phyloP scores from a whole-genome alignment of 1,140 invertebrate species.

The Varroa destructor region DNA sequence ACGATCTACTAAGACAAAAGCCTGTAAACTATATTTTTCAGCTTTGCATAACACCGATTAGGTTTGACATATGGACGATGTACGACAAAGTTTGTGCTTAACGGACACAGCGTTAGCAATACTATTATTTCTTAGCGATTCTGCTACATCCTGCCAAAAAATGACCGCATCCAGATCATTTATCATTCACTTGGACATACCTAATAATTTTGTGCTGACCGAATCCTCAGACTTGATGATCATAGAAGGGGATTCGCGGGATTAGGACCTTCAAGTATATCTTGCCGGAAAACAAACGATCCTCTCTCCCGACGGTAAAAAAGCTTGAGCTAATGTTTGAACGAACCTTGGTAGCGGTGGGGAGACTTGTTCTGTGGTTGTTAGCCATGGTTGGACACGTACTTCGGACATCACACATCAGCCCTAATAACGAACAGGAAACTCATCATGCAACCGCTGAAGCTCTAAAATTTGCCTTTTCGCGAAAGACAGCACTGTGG shows the following conservation, averaged over 20 bases:
- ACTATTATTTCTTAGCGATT: no score
- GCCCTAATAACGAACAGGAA: neutral
- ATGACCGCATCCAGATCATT: no score
- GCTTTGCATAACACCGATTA: no score
- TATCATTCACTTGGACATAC: no score
- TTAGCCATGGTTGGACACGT: neutral
- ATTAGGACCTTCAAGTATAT: neutral
- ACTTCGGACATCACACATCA: neutral
- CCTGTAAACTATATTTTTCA: no score
- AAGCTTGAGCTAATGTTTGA: neutral
- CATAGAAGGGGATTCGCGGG: neutral
- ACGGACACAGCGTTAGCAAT: no score
- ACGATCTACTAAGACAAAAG: no score
- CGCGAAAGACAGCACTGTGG: neutral
- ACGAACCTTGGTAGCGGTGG: neutral
- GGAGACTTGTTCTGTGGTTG: neutral
- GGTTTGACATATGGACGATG: no score
- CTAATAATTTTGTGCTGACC: neutral
- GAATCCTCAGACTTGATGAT: neutral
- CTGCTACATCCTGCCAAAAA: no score
- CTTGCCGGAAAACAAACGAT: neutral
- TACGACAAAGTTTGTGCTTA: no score
- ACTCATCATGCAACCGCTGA: constrained; percentile 7
- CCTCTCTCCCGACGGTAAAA: neutral
- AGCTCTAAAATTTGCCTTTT: constrained; percentile 16